These are phyloP conservation scores for Synergus japonicus DNA, from an alignment of 2,888 invertebrate genomes.

Conservation along the genomic window DNA sequence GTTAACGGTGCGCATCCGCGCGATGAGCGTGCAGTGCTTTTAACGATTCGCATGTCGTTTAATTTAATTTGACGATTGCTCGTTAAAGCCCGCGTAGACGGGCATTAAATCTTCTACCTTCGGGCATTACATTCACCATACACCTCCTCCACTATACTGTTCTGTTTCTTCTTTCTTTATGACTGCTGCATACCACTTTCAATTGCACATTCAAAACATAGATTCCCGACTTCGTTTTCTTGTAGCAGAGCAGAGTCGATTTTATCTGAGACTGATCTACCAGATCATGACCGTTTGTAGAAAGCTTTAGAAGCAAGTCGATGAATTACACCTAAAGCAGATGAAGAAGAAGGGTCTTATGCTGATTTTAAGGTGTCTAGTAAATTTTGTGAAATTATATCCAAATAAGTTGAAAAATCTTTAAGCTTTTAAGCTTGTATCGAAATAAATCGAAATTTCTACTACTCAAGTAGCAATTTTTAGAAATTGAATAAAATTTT, in stretches of 20 bases:
- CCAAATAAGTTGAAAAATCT: no score
- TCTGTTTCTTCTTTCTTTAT: slow-evolving; percentile 10
- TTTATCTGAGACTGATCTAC: background rate
- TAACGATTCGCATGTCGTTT: slow-evolving; percentile 71
- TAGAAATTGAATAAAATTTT: no score
- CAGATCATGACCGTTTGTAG: background rate
- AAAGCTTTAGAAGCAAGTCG: no score
- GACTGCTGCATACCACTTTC: slow-evolving; percentile 23
- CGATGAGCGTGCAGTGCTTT: slow-evolving; percentile 56
- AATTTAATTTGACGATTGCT: slow-evolving; percentile 74
- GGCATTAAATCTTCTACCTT: slow-evolving; percentile 65
- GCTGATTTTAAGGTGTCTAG: no score
- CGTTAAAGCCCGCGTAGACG: slow-evolving; percentile 65
- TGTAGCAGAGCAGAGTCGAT: background rate
- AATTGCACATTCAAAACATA: background rate
- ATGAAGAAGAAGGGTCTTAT: no score
- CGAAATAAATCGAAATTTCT: no score
- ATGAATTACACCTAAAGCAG: no score
- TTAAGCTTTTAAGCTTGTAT: no score
- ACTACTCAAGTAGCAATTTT: no score
- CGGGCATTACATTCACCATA: slow-evolving; percentile 29
- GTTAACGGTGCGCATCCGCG: slow-evolving; percentile 65
- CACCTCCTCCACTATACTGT: slow-evolving; percentile 19
- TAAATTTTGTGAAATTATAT: no score
- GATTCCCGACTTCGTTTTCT: background rate